phyloP scores from a whole-genome alignment of 2,888 invertebrate species.

The Amphipoea lucens region DNA sequence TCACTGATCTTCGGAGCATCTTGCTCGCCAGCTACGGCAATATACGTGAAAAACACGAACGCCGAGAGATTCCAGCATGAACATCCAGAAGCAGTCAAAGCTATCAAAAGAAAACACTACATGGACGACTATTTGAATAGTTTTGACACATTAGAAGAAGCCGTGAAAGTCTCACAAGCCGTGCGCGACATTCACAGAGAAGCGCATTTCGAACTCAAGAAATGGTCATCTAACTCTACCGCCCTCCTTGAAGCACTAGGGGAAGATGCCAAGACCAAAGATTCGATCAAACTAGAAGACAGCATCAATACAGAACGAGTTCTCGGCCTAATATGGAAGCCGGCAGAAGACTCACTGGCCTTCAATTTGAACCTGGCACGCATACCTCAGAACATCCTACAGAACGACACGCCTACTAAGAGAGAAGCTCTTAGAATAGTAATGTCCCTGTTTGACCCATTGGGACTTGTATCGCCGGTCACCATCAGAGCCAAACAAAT shows the following conservation, averaged over 20 bases:
- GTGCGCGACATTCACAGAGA: no score
- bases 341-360: neutral
- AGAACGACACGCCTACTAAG: neutral
- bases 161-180: no score
- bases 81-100: no score
- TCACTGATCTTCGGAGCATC: neutral
- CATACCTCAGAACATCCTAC: neutral
- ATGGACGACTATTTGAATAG: no score
- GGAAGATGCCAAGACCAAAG: neutral
- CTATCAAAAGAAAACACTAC: no score
- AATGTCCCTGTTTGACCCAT: neutral
- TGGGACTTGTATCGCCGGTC: neutral
- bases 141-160: no score
- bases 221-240: neutral
- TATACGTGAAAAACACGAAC: neutral
- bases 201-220: neutral
- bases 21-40: neutral
- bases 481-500: neutral
- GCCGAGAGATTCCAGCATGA: neutral
- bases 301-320: neutral
- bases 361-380: neutral
- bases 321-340: neutral
- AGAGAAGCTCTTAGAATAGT: neutral
- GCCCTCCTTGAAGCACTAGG: neutral
- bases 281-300: neutral